Evolutionary conservation across 2,797 vertebrate genomes (phyloP).

Genomic region (Phrynocephalus guinanensis): DNA sequence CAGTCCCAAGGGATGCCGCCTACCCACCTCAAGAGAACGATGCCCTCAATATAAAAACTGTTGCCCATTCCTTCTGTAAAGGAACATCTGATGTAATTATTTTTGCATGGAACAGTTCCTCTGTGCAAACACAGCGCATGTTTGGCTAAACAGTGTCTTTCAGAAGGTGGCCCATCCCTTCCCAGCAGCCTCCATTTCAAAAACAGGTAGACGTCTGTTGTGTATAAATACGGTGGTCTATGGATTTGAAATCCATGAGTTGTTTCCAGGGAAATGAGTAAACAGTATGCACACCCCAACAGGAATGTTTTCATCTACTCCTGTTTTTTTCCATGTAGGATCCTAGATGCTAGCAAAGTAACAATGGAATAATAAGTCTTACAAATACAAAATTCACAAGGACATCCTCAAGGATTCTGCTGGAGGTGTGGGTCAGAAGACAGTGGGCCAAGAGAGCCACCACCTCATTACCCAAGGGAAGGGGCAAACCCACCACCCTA

Average conservation of each 20-base stretch:
- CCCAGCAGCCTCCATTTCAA: conserved; percentile 8
- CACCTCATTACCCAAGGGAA: neutral
- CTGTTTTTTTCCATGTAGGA: too few relatives aligned
- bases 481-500: too few relatives aligned
- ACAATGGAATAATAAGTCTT: neutral
- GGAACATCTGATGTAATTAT: conserved; percentile 28
- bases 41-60: neutral
- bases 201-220: conserved; percentile 18
- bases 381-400: neutral
- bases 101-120: conserved; percentile 19
- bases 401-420: neutral
- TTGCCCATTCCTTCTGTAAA: neutral
- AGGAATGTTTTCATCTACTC: neutral
- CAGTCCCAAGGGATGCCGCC: neutral
- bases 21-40: neutral
- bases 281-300: neutral
- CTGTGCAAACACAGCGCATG: conserved; percentile 4
- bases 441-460: neutral
- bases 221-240: neutral
- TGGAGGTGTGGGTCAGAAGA: neutral
- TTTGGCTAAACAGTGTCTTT: conserved; percentile 24
- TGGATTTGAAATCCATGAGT: neutral
- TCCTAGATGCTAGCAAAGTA: neutral
- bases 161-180: conserved; percentile 15
- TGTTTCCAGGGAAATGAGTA: conserved; percentile 9